These are phyloP conservation scores for Thereva nobilitata DNA, from an alignment of 2,888 invertebrate genomes.

Conservation along the genomic window DNA sequence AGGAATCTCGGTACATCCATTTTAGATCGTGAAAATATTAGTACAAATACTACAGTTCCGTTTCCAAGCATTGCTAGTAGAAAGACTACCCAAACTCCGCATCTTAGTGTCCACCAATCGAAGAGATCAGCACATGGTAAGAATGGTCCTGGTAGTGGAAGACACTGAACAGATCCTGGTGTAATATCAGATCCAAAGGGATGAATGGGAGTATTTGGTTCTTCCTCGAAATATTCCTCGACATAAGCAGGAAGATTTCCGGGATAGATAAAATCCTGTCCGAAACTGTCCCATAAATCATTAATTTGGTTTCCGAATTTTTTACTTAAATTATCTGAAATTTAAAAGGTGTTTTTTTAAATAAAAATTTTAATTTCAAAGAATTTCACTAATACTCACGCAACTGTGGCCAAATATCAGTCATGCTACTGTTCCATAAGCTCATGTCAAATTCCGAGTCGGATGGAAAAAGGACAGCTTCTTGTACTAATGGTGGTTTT, in stretches of 20 bases:
- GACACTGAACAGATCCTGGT: slow-evolving; percentile 65
- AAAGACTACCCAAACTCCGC: slow-evolving; percentile 97
- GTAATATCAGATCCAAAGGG: slow-evolving; percentile 48
- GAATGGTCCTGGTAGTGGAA: slow-evolving; percentile 89
- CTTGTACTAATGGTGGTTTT: slow-evolving; percentile 61
- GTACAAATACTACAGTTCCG: slow-evolving; percentile 91
- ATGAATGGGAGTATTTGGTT: slow-evolving; percentile 52
- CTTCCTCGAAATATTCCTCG: slow-evolving; percentile 74
- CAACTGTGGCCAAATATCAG: slow-evolving; percentile 82
- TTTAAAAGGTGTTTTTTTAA: neutral
- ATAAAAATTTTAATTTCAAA: neutral
- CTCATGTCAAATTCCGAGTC: slow-evolving; percentile 73
- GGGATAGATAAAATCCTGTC: slow-evolving; percentile 71
- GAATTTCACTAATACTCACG: slow-evolving; percentile 62
- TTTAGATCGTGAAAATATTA: slow-evolving; percentile 87
- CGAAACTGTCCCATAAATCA: slow-evolving; percentile 71
- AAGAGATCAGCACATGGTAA: slow-evolving; percentile 94
- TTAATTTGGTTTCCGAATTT: slow-evolving; percentile 73
- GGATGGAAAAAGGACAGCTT: slow-evolving; percentile 71
- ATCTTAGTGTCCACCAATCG: slow-evolving; percentile 96
- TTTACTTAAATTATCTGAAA: slow-evolving; percentile 71
- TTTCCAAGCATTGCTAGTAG: slow-evolving; percentile 94
- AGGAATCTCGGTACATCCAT: slow-evolving; percentile 96
- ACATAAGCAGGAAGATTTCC: slow-evolving; percentile 71
- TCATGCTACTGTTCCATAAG: slow-evolving; percentile 77